A percentile compares a stretch with the other conserved stretches of the same genome.
These are phyloP conservation scores for Plagodis dolabraria DNA, from an alignment of 2,888 invertebrate species.

Conservation along the genomic window DNA sequence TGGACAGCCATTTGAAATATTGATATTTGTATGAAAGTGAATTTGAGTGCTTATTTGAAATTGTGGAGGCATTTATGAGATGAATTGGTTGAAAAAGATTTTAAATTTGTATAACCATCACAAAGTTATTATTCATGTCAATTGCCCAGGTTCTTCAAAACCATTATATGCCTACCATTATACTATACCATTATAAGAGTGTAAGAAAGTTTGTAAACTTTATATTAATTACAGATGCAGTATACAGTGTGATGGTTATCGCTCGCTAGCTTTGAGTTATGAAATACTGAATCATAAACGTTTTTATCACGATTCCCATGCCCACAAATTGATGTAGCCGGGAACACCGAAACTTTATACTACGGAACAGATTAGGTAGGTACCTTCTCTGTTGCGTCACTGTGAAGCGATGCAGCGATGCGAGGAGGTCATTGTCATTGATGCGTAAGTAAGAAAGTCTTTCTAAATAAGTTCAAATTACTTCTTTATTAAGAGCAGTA, in stretches of 20 bases:
- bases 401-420: slow-evolving; percentile 50
- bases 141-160: too few relatives aligned
- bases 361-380: slow-evolving; percentile 30
- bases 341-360: slow-evolving; percentile 39
- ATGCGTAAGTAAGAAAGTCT: slow-evolving; percentile 45
- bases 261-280: slow-evolving; percentile 20
- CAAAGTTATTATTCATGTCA: too few relatives aligned
- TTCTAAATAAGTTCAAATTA: slow-evolving; percentile 34
- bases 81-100: too few relatives aligned
- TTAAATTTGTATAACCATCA: too few relatives aligned
- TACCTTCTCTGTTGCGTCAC: slow-evolving; percentile 43
- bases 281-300: slow-evolving; percentile 32
- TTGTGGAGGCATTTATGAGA: too few relatives aligned
- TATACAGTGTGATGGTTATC: slow-evolving; percentile 22
- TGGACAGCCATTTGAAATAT: too few relatives aligned
- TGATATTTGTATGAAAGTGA: too few relatives aligned
- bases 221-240: slow-evolving; percentile 23
- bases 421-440: slow-evolving; percentile 57
- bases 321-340: slow-evolving; percentile 34
- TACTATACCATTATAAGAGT: too few relatives aligned
- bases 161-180: not conserved
- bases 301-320: slow-evolving; percentile 37
- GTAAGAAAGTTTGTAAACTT: slow-evolving; percentile 9
- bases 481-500: slow-evolving; percentile 11
- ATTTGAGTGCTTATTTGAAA: too few relatives aligned